Base-by-base conservation (phyloP, 2,113 vertebrate species). In the Peromyscus maniculatus region DNA sequence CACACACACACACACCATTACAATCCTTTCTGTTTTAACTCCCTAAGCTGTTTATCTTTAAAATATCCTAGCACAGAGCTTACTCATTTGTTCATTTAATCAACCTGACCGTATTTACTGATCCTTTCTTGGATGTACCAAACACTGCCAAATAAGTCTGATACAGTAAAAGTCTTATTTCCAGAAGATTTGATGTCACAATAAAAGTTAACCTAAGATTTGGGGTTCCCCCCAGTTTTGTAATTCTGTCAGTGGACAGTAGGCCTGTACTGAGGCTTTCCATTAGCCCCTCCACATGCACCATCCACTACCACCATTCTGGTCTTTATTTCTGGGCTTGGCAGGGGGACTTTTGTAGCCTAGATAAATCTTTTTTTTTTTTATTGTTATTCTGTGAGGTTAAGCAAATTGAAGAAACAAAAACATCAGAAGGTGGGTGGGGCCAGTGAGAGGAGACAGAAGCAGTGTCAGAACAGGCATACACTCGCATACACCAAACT, bases 71-170 rank as follows among this genome's bases (percentile, higher is more conserved):
- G 52, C 24, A 21, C 1, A 57, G 11, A 77, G 8, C 31, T 67
- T 71, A 15, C 80, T 78, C 49, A 43, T 96, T 94, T 86, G 22
- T 92, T 91, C 31, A 57, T 95, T 94, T 93, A 95, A 66, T 86
- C 69, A 88, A 84, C 57, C 83, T 88, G 64, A 28, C 62, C 84
- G 72, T 90, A 77, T 91, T 93, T 93, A 92, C 7, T 72, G 71
- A 91, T 49, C 19, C 16, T 28, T 22, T 78, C 31, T 90, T 55
- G 74, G 69, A 91, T 74, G 3, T 80, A 10, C 16, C 49, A 84
- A 16, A 31, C 59, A 86, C 36, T 87, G 59, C 57, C 91, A 49
- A 49, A 46, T 43, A 39, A 72, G 7, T 72, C 59, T n/a, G 59
- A 78, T 52, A 90, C 55, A 43, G 91, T 93, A 79, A 64, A 71